Base-by-base conservation (phyloP, 2,113 vertebrate species). In the Neogobius melanostomus region DNA sequence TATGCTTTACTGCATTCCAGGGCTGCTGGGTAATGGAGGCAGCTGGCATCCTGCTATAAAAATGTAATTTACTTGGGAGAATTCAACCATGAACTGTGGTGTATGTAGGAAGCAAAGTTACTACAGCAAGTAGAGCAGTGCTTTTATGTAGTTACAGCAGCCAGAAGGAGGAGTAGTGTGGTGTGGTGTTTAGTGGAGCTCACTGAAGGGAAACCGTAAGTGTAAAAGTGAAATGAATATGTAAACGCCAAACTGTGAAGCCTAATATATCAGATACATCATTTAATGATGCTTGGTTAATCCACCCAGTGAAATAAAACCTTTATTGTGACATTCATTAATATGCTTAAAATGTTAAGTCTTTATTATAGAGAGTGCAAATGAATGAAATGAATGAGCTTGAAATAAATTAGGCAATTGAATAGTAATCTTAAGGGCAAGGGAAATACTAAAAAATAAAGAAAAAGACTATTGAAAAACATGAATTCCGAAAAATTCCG, bases 31-130 rank as follows among this genome's bases (percentile, higher is more conserved):
- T 82, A 84, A 84, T 83, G 79, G 80, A 83, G 81, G 73, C 76
- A 75, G 82, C 77, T 15, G 62, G 81, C 68, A 81, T 77, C 82
- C 77, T 84, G 84, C 81, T 80, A 84, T 89, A 77, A 87, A 88
- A 80, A 43, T 62, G 8, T 76, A 49, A 88, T 85, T 83, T 74
- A 80, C 73, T 83, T 44, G 71, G 54, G 64, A 66, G 72, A 76
- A 66, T 69, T 70, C 47, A 72, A 75, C 12, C 42, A 45, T 64
- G 64, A 15, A 12, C 50, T 44, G 66, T 12, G 15, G 80, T 64
- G 48, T 72, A 59, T 66, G 57, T 44, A 74, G 63, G 76, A 66
- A 42, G 61, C 60, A 65, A 63, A 75, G 67, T 72, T 61, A 67
- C 68, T 62, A 70, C 74, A 47, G 49, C 62, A 71, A 57, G 68